phyloP scores from a whole-genome alignment of 2,888 invertebrate species.

The Seladonia tumulorum region DNA sequence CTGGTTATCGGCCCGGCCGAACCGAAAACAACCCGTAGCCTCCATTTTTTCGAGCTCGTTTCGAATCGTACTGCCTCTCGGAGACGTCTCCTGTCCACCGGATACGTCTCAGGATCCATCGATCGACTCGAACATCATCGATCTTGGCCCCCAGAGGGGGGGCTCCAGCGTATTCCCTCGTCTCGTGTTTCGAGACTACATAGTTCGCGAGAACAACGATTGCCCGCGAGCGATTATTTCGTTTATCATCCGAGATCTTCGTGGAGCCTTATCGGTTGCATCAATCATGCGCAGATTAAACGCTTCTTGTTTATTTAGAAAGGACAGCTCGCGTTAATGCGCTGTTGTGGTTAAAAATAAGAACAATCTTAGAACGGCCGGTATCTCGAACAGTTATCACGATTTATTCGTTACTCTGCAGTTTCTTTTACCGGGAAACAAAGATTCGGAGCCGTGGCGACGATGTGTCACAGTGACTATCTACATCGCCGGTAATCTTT shows the following conservation, averaged over 20 bases:
- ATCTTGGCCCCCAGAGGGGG: too few relatives aligned
- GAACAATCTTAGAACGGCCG: not conserved
- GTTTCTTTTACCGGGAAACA: not conserved
- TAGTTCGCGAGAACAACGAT: not conserved
- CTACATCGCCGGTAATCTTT: not conserved
- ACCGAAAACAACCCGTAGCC: conserved; percentile 24
- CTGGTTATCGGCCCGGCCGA: conserved; percentile 37
- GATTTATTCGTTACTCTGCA: not conserved
- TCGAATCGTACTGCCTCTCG: not conserved
- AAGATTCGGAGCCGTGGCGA: not conserved
- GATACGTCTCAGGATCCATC: not conserved
- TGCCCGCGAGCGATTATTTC: not conserved
- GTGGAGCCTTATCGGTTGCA: not conserved
- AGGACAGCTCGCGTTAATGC: not conserved
- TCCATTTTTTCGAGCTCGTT: conserved; percentile 23
- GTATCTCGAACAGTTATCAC: not conserved
- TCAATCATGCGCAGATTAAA: not conserved
- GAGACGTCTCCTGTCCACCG: not conserved
- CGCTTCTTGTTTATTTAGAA: not conserved
- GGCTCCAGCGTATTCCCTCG: not conserved
- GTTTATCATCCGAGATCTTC: not conserved
- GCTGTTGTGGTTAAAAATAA: not conserved
- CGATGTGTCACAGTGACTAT: not conserved
- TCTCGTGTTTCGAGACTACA: not conserved
- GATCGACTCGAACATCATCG: not conserved